Evolutionary conservation across 2,797 vertebrate genomes (phyloP).

Genomic region (Fratercula arctica): DNA sequence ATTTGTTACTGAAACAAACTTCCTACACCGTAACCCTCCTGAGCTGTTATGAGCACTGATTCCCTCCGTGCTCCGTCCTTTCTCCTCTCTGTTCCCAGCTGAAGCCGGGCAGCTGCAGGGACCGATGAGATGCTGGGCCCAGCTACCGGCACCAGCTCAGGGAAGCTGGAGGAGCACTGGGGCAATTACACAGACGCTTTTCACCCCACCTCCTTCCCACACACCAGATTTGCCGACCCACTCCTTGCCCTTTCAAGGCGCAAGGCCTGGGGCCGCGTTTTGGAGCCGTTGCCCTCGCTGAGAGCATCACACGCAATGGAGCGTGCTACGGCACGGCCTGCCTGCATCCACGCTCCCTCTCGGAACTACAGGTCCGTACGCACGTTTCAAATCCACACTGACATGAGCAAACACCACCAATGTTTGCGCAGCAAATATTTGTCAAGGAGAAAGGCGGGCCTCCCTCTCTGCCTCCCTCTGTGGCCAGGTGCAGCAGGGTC

Average conservation of each 20-base stretch:
- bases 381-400: background rate
- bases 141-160: background rate
- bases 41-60: background rate
- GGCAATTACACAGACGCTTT: rapidly evolving
- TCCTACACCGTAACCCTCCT: background rate
- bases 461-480: background rate
- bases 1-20: background rate
- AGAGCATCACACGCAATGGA: background rate
- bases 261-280: rapidly evolving
- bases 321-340: background rate
- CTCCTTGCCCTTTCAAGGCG: background rate
- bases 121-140: background rate
- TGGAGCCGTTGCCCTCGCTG: rapidly evolving
- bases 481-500: background rate
- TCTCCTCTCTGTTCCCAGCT: background rate
- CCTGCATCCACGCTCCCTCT: background rate
- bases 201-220: background rate
- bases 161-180: background rate
- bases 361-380: background rate
- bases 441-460: background rate
- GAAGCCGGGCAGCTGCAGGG: background rate
- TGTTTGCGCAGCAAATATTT: background rate
- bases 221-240: background rate
- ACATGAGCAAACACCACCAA: background rate
- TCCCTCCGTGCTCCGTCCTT: background rate